Conservation (phyloP, 2,888 invertebrate genomes). For the Drosophila mercatorum region DNA sequence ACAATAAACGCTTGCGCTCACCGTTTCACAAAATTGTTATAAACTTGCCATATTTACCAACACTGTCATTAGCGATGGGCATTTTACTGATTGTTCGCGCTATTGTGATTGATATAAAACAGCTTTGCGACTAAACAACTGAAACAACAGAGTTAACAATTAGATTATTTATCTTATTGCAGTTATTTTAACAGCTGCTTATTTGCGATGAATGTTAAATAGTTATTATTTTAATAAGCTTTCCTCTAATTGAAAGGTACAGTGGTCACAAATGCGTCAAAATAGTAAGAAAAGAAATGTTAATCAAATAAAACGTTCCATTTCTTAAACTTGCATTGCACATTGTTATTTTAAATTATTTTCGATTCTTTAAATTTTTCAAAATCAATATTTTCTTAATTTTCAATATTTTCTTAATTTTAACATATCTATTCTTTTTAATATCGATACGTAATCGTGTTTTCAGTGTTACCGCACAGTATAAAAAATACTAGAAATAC, state of each 20-base stretch:
- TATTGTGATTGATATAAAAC: background rate
- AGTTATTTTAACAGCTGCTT: background rate
- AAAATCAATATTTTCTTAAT: too few relatives aligned
- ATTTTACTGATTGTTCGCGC: background rate
- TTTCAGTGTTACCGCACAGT: slow-evolving; percentile 18
- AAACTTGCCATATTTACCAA: background rate
- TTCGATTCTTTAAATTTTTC: too few relatives aligned
- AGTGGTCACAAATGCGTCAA: too few relatives aligned
- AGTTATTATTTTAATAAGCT: background rate
- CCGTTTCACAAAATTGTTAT: background rate
- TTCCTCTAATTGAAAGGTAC: too few relatives aligned
- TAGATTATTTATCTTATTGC: background rate
- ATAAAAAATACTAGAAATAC: slow-evolving; percentile 26
- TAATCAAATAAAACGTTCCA: too few relatives aligned
- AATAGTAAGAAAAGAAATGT: too few relatives aligned
- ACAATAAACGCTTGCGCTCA: background rate
- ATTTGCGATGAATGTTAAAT: background rate
- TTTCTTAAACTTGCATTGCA: too few relatives aligned
- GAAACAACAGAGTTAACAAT: background rate
- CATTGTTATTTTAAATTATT: too few relatives aligned
- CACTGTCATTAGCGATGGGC: slow-evolving; percentile 29
- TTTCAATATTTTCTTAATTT: too few relatives aligned
- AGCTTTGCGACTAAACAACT: background rate
- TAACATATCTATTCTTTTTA: too few relatives aligned
- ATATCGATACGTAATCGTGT: too few relatives aligned